Conservation (phyloP, 1,140 invertebrate genomes). For the Radopholus similis region DNA sequence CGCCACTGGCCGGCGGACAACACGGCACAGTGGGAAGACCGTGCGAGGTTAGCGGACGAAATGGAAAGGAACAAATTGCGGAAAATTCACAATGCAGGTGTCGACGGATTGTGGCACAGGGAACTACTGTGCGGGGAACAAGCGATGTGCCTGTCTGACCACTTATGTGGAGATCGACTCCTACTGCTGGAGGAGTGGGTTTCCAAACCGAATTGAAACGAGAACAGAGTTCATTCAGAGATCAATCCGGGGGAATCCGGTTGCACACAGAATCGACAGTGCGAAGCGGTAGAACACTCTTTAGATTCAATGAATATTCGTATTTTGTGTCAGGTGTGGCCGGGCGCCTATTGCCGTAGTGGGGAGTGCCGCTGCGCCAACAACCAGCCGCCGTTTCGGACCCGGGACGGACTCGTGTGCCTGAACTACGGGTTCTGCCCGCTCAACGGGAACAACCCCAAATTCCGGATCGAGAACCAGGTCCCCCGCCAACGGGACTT, state of each 20-base stretch:
- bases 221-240: slow-evolving; percentile 30
- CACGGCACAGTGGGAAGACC: slow-evolving; percentile 55
- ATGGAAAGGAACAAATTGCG: neutral
- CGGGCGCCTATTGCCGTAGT: slow-evolving; percentile 54
- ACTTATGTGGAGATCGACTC: slow-evolving; percentile 60
- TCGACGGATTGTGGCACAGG: slow-evolving; percentile 58
- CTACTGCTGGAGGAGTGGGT: slow-evolving; percentile 59
- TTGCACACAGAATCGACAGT: slow-evolving; percentile 59
- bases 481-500: slow-evolving; percentile 6
- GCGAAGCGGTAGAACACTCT: slow-evolving; percentile 47
- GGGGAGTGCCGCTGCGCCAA: slow-evolving; percentile 59
- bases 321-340: slow-evolving; percentile 30
- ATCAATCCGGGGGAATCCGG: slow-evolving; percentile 60
- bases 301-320: neutral
- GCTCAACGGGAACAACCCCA: slow-evolving; percentile 58
- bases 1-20: slow-evolving; percentile 31
- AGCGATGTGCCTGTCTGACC: slow-evolving; percentile 58
- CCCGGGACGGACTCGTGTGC: slow-evolving; percentile 55
- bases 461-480: slow-evolving; percentile 59
- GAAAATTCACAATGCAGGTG: neutral
- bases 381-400: slow-evolving; percentile 58
- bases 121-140: slow-evolving; percentile 59
- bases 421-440: slow-evolving; percentile 60
- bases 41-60: slow-evolving; percentile 40
- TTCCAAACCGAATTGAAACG: neutral